Evolutionary conservation across 2,113 vertebrate genomes (phyloP).

Genomic region (Labrus mixtus): DNA sequence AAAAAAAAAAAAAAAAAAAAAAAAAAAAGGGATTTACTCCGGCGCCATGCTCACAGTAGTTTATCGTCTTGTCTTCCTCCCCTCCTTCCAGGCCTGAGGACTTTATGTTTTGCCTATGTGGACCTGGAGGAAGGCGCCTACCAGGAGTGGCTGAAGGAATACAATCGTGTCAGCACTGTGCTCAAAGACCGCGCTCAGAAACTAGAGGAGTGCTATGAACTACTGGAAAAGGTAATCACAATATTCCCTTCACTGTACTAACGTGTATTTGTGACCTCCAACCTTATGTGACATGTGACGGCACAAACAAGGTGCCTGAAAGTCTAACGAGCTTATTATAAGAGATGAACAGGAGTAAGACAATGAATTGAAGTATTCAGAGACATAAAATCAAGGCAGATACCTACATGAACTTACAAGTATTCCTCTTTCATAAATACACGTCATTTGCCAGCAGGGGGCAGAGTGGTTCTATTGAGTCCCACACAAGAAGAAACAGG

Average conservation of each 20-base stretch:
- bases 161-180: slow-evolving; percentile 88
- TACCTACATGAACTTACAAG: background rate
- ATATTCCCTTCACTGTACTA: background rate
- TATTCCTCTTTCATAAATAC: background rate
- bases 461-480: slow-evolving; percentile 51
- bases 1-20: too few relatives aligned
- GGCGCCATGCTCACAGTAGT: background rate
- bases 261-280: background rate
- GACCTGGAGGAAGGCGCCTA: slow-evolving; percentile 91
- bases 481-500: background rate
- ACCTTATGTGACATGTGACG: too few relatives aligned
- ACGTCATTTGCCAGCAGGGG: slow-evolving; percentile 65
- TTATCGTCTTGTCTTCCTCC: background rate
- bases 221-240: slow-evolving; percentile 92
- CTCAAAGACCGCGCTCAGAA: slow-evolving; percentile 92
- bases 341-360: background rate
- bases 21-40: too few relatives aligned
- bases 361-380: background rate
- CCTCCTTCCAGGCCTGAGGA: slow-evolving; percentile 88
- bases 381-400: background rate
- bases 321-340: background rate
- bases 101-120: slow-evolving; percentile 95
- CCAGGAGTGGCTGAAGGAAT: slow-evolving; percentile 90
- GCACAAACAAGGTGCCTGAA: background rate
- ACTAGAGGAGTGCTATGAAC: slow-evolving; percentile 95